Conservation (phyloP, 2,888 invertebrate species). For the Sipha maydis region DNA sequence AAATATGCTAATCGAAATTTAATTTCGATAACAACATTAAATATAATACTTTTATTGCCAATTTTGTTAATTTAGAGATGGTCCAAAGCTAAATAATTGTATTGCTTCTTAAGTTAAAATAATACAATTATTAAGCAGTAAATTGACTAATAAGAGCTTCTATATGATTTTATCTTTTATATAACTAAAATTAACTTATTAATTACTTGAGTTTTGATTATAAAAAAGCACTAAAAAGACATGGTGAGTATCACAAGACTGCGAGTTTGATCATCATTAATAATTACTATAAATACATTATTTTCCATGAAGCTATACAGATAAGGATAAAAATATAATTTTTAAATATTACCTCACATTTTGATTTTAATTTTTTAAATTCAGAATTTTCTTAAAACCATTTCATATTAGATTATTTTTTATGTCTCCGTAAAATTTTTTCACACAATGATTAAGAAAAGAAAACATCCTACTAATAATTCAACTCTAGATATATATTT, state of each 20-base stretch:
- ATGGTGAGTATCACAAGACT: neutral
- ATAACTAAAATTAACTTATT: neutral
- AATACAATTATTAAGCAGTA: neutral
- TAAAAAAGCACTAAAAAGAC: neutral
- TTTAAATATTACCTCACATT: too few relatives aligned
- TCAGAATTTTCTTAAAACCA: neutral
- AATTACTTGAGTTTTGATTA: neutral
- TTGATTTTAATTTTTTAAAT: neutral
- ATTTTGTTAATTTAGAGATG: neutral
- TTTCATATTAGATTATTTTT: neutral
- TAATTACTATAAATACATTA: too few relatives aligned
- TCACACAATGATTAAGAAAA: neutral
- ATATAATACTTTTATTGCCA: conserved; percentile 2
- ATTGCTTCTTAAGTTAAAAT: neutral
- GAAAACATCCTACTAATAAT: too few relatives aligned
- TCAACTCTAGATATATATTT: too few relatives aligned
- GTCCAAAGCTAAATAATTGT: neutral
- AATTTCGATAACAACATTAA: too few relatives aligned
- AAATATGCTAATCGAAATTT: too few relatives aligned
- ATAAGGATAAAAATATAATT: too few relatives aligned
- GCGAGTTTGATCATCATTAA: neutral
- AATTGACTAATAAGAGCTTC: neutral
- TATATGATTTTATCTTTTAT: neutral
- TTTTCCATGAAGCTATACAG: too few relatives aligned
- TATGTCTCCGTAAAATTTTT: neutral